A percentile compares a stretch with the other conserved stretches of the same genome.
phyloP scores from a whole-genome alignment of 2,888 invertebrate species.

The Exocentrus adspersus region DNA sequence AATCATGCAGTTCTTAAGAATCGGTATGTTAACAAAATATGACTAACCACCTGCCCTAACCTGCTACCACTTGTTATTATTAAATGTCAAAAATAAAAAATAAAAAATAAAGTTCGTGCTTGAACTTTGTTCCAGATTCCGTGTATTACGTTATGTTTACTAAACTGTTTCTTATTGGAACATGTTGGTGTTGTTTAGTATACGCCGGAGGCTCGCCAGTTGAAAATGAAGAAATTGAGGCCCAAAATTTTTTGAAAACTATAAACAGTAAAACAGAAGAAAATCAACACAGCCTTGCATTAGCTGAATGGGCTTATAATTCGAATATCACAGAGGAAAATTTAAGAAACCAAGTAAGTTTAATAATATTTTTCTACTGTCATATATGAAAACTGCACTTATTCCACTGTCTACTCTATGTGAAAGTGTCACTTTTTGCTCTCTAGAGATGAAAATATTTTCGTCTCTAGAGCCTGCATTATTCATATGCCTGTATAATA shows the following conservation, averaged over 20 bases:
- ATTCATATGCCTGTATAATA: too few relatives aligned
- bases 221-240: constrained; percentile 69
- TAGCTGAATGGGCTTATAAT: constrained; percentile 79
- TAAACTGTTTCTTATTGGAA: constrained; percentile 20
- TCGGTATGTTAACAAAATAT: too few relatives aligned
- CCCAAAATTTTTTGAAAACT: constrained; percentile 70
- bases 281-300: constrained; percentile 69
- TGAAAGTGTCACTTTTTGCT: too few relatives aligned
- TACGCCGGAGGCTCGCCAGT: constrained; percentile 54
- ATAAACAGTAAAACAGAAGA: constrained; percentile 70
- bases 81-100: neutral
- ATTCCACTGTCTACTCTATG: too few relatives aligned
- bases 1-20: too few relatives aligned
- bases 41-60: too few relatives aligned
- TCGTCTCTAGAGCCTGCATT: too few relatives aligned
- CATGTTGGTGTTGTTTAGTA: constrained; percentile 20
- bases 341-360: constrained; percentile 67
- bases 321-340: constrained; percentile 81
- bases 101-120: neutral
- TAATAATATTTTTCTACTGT: too few relatives aligned
- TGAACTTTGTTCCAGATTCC: constrained; percentile 22
- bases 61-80: too few relatives aligned
- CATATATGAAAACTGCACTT: too few relatives aligned
- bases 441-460: too few relatives aligned
- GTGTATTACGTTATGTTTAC: constrained; percentile 24